phyloP scores from a whole-genome alignment of 2,797 vertebrate species.

The Muscicapa striata region DNA sequence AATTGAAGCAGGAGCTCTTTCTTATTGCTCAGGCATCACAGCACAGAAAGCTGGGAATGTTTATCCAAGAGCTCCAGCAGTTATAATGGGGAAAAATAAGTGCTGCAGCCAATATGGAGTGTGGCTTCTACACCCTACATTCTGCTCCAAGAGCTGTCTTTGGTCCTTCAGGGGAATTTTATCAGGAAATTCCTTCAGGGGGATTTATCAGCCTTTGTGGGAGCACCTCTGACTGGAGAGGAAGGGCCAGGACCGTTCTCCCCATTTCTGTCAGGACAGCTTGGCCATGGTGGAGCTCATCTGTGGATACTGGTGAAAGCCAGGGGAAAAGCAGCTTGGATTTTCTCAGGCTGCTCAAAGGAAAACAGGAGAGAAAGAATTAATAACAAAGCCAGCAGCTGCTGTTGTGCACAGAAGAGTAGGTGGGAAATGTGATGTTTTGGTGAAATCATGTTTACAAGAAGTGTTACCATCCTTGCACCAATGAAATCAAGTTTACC shows the following conservation, averaged over 20 bases:
- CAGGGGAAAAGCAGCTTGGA: too few relatives aligned
- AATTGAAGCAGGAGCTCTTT: neutral
- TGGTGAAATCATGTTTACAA: too few relatives aligned
- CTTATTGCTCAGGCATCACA: neutral
- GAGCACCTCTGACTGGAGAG: neutral
- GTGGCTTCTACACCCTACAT: neutral
- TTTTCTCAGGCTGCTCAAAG: too few relatives aligned
- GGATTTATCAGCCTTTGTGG: neutral
- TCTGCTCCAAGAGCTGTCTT: neutral
- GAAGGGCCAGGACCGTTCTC: accelerated
- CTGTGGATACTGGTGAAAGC: too few relatives aligned
- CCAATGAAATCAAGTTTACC: too few relatives aligned
- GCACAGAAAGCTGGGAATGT: neutral
- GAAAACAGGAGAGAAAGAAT: too few relatives aligned
- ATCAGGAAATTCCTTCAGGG: neutral
- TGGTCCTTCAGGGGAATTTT: neutral
- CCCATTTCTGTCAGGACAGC: neutral
- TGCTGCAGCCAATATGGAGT: accelerated
- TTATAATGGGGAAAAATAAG: neutral
- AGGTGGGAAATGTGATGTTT: too few relatives aligned
- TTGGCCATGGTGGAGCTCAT: neutral
- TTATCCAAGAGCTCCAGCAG: neutral
- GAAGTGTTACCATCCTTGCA: too few relatives aligned
- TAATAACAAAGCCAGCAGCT: too few relatives aligned
- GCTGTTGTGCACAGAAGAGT: too few relatives aligned